Evolutionary conservation across 2,888 invertebrate genomes (phyloP).

Genomic region (Reticulitermes lucifugus): DNA sequence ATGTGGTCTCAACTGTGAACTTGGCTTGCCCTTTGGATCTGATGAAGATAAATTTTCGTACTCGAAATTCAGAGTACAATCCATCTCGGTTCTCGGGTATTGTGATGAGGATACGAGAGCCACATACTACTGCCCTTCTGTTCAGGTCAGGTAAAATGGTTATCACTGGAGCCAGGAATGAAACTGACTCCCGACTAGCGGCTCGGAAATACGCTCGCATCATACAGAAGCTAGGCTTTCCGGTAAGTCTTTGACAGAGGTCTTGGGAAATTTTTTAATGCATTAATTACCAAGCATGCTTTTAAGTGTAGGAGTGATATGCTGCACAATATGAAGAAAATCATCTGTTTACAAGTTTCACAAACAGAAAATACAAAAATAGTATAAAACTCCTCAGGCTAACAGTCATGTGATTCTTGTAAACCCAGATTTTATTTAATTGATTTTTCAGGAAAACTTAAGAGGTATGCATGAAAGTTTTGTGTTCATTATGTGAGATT

Average conservation of each 20-base stretch:
- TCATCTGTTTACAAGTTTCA: too few relatives aligned
- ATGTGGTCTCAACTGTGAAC: constrained; percentile 84
- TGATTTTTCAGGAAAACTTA: too few relatives aligned
- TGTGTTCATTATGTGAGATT: too few relatives aligned
- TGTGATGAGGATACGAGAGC: constrained; percentile 85
- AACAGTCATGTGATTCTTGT: too few relatives aligned
- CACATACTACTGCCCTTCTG: constrained; percentile 79
- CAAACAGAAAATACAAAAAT: too few relatives aligned
- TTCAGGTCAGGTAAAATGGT: constrained; percentile 87
- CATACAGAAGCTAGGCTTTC: constrained; percentile 83
- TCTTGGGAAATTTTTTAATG: too few relatives aligned
- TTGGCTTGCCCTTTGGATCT: constrained; percentile 79
- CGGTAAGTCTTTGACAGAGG: constrained; percentile 66
- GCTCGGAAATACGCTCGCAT: constrained; percentile 86
- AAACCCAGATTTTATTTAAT: too few relatives aligned
- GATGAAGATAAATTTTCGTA: constrained; percentile 80
- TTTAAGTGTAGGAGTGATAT: too few relatives aligned
- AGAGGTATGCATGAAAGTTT: too few relatives aligned
- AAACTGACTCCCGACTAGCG: constrained; percentile 80
- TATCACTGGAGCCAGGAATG: constrained; percentile 83
- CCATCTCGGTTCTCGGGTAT: constrained; percentile 85
- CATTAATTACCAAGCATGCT: too few relatives aligned
- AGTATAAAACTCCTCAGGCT: too few relatives aligned
- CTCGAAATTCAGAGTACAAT: constrained; percentile 86
- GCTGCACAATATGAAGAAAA: too few relatives aligned